Evolutionary conservation across 2,797 vertebrate genomes (phyloP).

Genomic region (Crenuchus spilurus): DNA sequence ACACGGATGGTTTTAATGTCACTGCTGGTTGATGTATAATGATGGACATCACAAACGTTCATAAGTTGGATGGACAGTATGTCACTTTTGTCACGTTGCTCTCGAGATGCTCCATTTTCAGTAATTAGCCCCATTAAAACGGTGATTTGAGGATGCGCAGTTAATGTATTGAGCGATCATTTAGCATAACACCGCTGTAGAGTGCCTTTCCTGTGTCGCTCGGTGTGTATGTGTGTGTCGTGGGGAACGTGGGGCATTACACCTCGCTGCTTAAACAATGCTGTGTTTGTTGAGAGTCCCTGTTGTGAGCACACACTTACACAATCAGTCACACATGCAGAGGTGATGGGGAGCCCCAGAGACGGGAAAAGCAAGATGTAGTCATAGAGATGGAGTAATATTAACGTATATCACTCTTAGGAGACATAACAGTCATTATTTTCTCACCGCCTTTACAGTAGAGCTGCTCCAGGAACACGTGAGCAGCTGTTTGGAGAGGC

Average conservation of each 20-base stretch:
- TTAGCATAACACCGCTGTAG: slow-evolving; percentile 62
- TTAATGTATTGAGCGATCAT: slow-evolving; percentile 69
- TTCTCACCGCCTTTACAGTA: neutral
- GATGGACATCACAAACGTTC: no score
- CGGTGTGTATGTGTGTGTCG: slow-evolving; percentile 10
- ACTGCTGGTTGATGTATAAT: no score
- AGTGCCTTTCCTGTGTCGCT: slow-evolving; percentile 58
- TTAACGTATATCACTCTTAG: slow-evolving; percentile 10
- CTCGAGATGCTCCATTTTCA: slow-evolving; percentile 17
- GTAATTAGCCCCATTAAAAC: slow-evolving; percentile 79
- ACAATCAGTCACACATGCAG: slow-evolving; percentile 8
- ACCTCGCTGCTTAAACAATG: slow-evolving; percentile 4
- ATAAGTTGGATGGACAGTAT: no score
- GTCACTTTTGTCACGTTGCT: no score
- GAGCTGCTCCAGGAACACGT: no score
- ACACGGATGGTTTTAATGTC: no score
- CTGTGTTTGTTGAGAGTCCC: slow-evolving; percentile 16
- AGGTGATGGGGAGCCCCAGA: slow-evolving; percentile 18
- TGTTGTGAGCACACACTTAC: neutral
- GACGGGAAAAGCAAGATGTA: neutral
- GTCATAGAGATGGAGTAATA: neutral
- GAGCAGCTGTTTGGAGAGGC: no score
- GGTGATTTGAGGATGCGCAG: slow-evolving; percentile 75
- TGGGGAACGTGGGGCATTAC: slow-evolving; percentile 3
- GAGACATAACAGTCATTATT: neutral